A percentile compares a stretch with the other conserved stretches of the same genome.
Conservation (phyloP, 2,113 vertebrate genomes). For the Callocephalon fimbriatum region DNA sequence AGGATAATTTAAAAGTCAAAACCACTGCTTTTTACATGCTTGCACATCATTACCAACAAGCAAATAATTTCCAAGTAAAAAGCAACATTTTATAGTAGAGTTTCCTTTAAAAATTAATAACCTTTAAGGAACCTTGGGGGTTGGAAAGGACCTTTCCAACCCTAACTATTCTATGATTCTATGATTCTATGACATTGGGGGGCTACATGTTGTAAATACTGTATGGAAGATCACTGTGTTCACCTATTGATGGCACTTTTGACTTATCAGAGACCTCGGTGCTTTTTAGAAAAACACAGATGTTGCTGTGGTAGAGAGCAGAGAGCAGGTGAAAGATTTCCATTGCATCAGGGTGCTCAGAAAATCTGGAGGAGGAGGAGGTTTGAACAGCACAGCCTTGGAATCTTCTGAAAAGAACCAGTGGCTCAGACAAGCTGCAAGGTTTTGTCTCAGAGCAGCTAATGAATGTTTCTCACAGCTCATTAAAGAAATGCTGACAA, state of each 20-base stretch:
- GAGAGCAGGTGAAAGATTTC: neutral
- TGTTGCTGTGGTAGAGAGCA: neutral
- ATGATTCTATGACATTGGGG: neutral
- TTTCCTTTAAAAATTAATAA: neutral
- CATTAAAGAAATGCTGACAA: neutral
- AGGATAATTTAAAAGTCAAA: neutral
- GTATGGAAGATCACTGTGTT: neutral
- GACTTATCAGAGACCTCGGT: neutral
- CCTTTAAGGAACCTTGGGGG: neutral
- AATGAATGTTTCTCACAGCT: neutral
- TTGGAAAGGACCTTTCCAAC: neutral
- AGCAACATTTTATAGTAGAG: neutral
- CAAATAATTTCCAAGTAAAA: neutral
- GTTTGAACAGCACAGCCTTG: neutral
- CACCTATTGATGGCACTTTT: neutral
- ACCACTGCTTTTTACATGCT: neutral
- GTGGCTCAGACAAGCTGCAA: neutral
- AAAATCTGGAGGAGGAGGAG: neutral
- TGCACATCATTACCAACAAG: neutral
- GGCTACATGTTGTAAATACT: neutral
- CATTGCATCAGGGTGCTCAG: neutral
- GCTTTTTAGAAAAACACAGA: neutral
- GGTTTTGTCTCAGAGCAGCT: neutral
- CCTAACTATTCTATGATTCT: neutral
- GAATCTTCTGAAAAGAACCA: neutral